A percentile compares a stretch with the other conserved stretches of the same genome.
Conservation (phyloP, 2,797 vertebrate species). For the Monodelphis domestica region DNA sequence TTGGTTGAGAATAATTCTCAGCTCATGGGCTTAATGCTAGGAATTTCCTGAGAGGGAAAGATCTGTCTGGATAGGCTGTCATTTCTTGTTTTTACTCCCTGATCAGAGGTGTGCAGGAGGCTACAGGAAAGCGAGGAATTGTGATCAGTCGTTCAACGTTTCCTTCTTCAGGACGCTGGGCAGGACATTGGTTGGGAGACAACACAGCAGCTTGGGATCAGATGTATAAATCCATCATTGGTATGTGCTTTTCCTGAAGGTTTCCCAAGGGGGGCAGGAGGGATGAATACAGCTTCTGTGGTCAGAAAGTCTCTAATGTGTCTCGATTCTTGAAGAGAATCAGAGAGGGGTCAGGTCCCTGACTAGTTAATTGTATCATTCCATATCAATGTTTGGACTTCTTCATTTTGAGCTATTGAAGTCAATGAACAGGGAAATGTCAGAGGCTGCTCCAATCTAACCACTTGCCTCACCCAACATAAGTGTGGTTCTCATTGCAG, state of each 20-base stretch:
- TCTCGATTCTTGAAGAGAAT: neutral
- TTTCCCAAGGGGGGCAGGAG: neutral
- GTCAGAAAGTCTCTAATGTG: neutral
- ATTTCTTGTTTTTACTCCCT: neutral
- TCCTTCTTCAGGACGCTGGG: conserved; percentile 91
- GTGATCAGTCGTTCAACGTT: conserved; percentile 92
- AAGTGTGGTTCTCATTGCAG: conserved; percentile 76
- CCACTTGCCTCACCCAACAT: neutral
- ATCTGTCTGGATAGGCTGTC: neutral
- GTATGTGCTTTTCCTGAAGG: conserved; percentile 76
- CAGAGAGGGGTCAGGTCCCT: neutral
- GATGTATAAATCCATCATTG: conserved; percentile 92
- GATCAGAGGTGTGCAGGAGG: conserved; percentile 85
- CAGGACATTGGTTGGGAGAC: conserved; percentile 93
- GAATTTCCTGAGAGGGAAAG: neutral
- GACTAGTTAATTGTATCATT: neutral
- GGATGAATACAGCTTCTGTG: accelerated
- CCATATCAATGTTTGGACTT: neutral
- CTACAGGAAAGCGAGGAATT: conserved; percentile 88
- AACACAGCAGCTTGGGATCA: conserved; percentile 90
- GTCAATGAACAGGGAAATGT: neutral
- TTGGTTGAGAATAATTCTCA: neutral
- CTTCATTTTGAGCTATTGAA: neutral
- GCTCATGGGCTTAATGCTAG: accelerated
- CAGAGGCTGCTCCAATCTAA: neutral